These are phyloP conservation scores for Trachemys scripta DNA, from an alignment of 2,113 vertebrate species.

Conservation along the genomic window DNA sequence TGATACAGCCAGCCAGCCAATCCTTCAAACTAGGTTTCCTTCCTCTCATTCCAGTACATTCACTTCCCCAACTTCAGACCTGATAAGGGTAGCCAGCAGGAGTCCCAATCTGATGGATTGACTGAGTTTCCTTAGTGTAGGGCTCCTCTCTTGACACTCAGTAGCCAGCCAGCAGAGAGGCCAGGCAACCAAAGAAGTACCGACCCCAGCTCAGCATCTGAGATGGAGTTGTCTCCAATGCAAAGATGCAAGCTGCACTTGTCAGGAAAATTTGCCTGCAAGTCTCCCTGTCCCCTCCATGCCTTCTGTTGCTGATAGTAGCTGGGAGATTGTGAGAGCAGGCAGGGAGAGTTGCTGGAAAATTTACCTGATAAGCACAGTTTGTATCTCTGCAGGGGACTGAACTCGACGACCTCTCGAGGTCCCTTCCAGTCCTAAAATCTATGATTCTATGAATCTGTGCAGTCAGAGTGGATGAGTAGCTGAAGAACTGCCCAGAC, in stretches of 20 bases:
- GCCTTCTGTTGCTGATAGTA: background rate
- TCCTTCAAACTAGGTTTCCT: background rate
- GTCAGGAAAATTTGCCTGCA: background rate
- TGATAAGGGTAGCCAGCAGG: slow-evolving; percentile 10
- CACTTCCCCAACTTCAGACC: background rate
- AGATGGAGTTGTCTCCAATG: background rate
- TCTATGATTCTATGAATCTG: background rate
- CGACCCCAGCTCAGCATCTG: background rate
- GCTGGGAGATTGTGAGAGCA: background rate
- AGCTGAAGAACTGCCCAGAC: background rate
- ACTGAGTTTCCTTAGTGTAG: background rate
- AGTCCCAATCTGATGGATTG: background rate
- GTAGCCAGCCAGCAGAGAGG: background rate
- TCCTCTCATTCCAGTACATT: background rate
- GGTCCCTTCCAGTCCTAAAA: no score
- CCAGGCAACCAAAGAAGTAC: background rate
- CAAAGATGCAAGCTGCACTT: accelerated
- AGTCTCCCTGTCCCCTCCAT: background rate
- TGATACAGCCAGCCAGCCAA: background rate
- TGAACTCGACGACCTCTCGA: no score
- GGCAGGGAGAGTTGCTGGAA: background rate
- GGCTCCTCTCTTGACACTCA: background rate
- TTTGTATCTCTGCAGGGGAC: background rate
- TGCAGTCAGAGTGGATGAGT: background rate
- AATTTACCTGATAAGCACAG: background rate